Evolutionary conservation across 2,113 vertebrate genomes (phyloP).

Genomic region (Narcine bancroftii): DNA sequence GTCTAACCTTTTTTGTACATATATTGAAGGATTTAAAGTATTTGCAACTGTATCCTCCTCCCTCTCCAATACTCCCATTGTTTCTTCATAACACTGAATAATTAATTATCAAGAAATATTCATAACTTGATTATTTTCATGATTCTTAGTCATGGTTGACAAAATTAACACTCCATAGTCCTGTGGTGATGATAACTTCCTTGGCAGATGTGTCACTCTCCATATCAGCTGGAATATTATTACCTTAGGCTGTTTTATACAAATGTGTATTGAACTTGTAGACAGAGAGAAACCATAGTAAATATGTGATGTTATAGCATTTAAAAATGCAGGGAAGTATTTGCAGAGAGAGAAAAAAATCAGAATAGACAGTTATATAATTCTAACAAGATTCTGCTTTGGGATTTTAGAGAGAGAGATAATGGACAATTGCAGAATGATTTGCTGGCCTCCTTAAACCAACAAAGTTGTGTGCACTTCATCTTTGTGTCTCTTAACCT

Average conservation of each 20-base stretch:
- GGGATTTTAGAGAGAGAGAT: background rate
- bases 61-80: too few species aligned
- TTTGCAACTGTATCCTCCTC: background rate
- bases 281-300: background rate
- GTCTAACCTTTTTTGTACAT: too few species aligned
- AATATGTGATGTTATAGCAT: background rate
- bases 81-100: background rate
- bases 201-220: background rate
- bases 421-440: too few species aligned
- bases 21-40: background rate
- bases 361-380: background rate
- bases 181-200: background rate
- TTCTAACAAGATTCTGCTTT: background rate
- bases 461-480: background rate
- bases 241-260: background rate
- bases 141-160: background rate
- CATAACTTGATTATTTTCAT: background rate
- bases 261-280: background rate
- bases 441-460: too few species aligned
- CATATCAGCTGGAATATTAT: background rate
- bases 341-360: background rate
- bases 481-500: background rate
- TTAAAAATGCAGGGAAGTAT: background rate
- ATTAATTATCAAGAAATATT: background rate
- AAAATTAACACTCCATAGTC: background rate